A percentile compares a stretch with the other conserved stretches of the same genome.
Conservation (phyloP, 2,888 invertebrate genomes). For the Tinea semifulvella region DNA sequence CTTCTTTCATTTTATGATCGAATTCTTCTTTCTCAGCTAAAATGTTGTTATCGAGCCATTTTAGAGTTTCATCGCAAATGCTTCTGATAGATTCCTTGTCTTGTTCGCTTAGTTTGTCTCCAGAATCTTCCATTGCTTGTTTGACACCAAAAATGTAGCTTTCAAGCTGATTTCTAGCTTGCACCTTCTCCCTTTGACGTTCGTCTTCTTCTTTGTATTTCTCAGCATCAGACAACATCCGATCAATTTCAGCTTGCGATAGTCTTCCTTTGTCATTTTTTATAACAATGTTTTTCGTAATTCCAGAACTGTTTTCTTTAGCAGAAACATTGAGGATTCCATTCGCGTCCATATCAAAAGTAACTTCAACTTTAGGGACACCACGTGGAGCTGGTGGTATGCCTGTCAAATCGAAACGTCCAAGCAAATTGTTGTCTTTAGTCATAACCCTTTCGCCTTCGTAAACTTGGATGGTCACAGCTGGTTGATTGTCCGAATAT, state of each 20-base stretch:
- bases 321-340: slow-evolving; percentile 79
- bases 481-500: slow-evolving; percentile 75
- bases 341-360: slow-evolving; percentile 71
- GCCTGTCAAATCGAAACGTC: slow-evolving; percentile 63
- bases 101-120: slow-evolving; percentile 68
- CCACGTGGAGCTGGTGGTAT: slow-evolving; percentile 71
- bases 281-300: slow-evolving; percentile 73
- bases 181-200: slow-evolving; percentile 68
- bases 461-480: slow-evolving; percentile 69
- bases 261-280: slow-evolving; percentile 70
- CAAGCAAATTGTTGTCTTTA: slow-evolving; percentile 70
- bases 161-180: slow-evolving; percentile 74
- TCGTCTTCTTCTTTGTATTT: slow-evolving; percentile 75
- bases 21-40: slow-evolving; percentile 83
- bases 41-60: slow-evolving; percentile 79
- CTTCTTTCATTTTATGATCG: slow-evolving; percentile 72
- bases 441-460: slow-evolving; percentile 76
- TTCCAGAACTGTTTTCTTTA: slow-evolving; percentile 61
- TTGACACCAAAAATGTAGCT: slow-evolving; percentile 65
- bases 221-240: slow-evolving; percentile 78
- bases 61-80: slow-evolving; percentile 69
- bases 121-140: slow-evolving; percentile 44
- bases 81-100: slow-evolving; percentile 72
- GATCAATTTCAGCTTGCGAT: slow-evolving; percentile 84
- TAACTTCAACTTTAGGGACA: slow-evolving; percentile 66